phyloP scores from a whole-genome alignment of 2,888 invertebrate genomes.

The Ormyrus labotus region DNA sequence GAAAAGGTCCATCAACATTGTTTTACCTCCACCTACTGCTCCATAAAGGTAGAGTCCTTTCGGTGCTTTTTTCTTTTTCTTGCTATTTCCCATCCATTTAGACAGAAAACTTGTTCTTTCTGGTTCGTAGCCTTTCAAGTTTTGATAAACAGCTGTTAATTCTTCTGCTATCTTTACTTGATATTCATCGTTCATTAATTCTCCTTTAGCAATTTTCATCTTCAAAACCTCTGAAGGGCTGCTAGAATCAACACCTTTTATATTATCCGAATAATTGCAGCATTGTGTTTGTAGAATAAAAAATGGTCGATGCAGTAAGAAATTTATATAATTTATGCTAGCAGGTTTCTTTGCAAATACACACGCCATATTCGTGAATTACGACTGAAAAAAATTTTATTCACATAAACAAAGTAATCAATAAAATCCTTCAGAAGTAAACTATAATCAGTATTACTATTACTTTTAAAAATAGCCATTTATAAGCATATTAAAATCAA shows the following conservation, averaged over 20 bases:
- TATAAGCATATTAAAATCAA: slow-evolving; percentile 17
- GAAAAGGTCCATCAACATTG: slow-evolving; percentile 99
- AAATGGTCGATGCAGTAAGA: slow-evolving; percentile 58
- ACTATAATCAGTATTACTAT: background rate
- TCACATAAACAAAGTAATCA: background rate
- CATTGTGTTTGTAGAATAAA: slow-evolving; percentile 52
- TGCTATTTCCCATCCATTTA: slow-evolving; percentile 75
- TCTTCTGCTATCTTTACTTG: slow-evolving; percentile 84
- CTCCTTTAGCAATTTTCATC: slow-evolving; percentile 79
- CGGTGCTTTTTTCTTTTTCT: slow-evolving; percentile 77
- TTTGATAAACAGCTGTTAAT: slow-evolving; percentile 83
- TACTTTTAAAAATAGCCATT: too few species aligned
- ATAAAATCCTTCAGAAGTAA: slow-evolving; percentile 4
- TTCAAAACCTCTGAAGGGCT: slow-evolving; percentile 79
- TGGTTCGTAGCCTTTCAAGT: slow-evolving; percentile 80
- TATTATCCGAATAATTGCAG: slow-evolving; percentile 55
- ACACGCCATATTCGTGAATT: slow-evolving; percentile 60
- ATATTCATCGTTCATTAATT: slow-evolving; percentile 82
- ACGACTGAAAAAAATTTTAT: slow-evolving; percentile 25
- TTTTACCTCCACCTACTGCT: slow-evolving; percentile 97
- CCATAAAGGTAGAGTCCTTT: slow-evolving; percentile 93
- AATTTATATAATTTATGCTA: slow-evolving; percentile 58
- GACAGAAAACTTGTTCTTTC: slow-evolving; percentile 75
- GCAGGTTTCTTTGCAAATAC: slow-evolving; percentile 60
- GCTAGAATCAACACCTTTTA: slow-evolving; percentile 36